Percentiles rank a stretch among this genome's conserved stretches.
Evolutionary conservation across 1,140 invertebrate genomes (phyloP).

Genomic region (Meloidogyne chitwoodi): DNA sequence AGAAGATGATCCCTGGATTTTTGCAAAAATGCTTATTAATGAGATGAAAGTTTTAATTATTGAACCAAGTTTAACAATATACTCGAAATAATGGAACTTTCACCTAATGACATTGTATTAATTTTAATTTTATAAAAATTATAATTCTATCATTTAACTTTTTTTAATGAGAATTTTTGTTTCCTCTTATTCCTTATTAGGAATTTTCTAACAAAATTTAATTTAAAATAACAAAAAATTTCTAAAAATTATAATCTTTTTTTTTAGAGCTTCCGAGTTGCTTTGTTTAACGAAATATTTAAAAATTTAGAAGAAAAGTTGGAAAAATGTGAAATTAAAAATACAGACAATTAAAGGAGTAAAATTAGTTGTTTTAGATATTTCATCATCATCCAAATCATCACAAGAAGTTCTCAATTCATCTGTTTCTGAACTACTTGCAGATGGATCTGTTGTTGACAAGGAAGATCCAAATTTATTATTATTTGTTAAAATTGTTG

Average conservation of each 20-base stretch:
- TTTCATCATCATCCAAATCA: neutral
- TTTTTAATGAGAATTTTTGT: too few relatives aligned
- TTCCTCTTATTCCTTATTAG: too few relatives aligned
- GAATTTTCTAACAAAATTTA: too few relatives aligned
- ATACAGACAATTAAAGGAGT: too few relatives aligned
- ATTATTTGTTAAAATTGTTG: too few relatives aligned
- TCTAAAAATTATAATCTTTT: too few relatives aligned
- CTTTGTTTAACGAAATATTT: conserved; percentile 6
- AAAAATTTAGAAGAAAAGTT: neutral
- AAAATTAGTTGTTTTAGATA: too few relatives aligned
- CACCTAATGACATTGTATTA: neutral
- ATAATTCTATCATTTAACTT: too few relatives aligned
- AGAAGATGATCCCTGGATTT: neutral
- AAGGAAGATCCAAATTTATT: neutral
- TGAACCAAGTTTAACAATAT: neutral
- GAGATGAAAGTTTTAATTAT: neutral
- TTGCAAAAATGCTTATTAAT: neutral
- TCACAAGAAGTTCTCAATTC: neutral
- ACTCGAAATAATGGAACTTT: neutral
- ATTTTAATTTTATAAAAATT: too few relatives aligned
- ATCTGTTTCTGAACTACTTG: conserved; percentile 9
- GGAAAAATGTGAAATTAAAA: neutral
- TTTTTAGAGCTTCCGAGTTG: neutral
- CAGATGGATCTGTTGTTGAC: neutral
- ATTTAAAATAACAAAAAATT: too few relatives aligned